phyloP scores from a whole-genome alignment of 2,113 vertebrate genomes.

The Myotis yumanensis region DNA sequence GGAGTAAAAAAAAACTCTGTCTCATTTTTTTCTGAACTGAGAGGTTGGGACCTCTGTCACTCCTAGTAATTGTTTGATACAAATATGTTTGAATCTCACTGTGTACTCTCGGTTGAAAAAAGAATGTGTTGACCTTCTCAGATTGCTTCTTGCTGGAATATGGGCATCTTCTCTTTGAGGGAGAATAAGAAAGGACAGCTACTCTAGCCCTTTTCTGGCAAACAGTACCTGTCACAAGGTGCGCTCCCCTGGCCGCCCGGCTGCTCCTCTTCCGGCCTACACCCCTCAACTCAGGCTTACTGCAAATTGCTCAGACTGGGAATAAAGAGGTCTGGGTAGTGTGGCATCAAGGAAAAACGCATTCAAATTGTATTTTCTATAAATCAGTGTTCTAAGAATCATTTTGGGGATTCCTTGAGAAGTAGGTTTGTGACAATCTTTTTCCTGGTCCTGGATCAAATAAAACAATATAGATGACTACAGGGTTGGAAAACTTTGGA shows the following conservation, averaged over 20 bases:
- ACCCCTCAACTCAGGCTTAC: neutral
- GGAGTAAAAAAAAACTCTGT: neutral
- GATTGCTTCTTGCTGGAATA: neutral
- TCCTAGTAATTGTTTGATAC: neutral
- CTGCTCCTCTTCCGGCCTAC: neutral
- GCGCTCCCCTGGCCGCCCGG: rapidly evolving
- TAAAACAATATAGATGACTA: neutral
- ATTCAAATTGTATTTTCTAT: neutral
- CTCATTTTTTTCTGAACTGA: neutral
- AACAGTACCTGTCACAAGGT: neutral
- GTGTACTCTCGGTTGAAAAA: neutral
- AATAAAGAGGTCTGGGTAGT: neutral
- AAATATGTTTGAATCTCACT: neutral
- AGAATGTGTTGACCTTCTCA: conserved; percentile 26
- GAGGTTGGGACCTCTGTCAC: neutral
- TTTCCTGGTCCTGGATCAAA: neutral
- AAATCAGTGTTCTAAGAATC: neutral
- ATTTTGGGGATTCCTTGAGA: neutral
- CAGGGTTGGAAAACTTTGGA: neutral
- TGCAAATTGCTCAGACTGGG: neutral
- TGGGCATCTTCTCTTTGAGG: neutral
- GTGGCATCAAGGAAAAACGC: neutral
- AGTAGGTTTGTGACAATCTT: neutral
- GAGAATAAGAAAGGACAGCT: neutral
- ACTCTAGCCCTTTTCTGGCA: neutral